Percentiles rank a stretch among this genome's conserved stretches.
Conservation (phyloP, 2,797 vertebrate genomes). For the Leucoraja ocellata region DNA sequence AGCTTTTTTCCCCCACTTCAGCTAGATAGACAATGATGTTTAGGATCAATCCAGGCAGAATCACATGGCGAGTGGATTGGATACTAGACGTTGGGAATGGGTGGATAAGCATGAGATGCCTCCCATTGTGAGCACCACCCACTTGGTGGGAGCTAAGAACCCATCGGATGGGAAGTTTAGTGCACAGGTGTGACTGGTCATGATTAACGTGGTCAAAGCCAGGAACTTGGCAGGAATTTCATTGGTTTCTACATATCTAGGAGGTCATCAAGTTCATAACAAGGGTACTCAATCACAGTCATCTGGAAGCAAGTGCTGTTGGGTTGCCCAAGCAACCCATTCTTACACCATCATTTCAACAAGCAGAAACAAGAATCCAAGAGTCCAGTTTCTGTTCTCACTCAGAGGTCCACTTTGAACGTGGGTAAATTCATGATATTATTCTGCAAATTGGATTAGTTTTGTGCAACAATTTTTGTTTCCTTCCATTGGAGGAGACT, state of each 20-base stretch:
- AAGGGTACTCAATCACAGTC: background rate
- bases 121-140: background rate
- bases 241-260: background rate
- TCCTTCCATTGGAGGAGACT: background rate
- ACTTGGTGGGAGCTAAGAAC: background rate
- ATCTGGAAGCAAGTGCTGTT: background rate
- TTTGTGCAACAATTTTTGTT: background rate
- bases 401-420: background rate
- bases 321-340: no score
- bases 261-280: background rate
- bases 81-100: no score
- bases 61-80: background rate
- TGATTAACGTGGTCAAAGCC: background rate
- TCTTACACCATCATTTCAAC: background rate
- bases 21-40: background rate
- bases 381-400: background rate
- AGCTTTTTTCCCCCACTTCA: background rate
- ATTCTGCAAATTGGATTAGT: background rate
- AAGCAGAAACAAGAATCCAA: background rate
- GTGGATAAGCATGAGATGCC: background rate
- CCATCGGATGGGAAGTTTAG: background rate
- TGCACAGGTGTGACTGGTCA: background rate
- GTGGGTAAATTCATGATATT: background rate
- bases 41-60: background rate
- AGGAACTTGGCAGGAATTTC: background rate